Evolutionary conservation across 1,140 invertebrate species (phyloP), one percentile per base, ranked within the genome.

Genomic region (Lepidurus arcticus): DNA sequence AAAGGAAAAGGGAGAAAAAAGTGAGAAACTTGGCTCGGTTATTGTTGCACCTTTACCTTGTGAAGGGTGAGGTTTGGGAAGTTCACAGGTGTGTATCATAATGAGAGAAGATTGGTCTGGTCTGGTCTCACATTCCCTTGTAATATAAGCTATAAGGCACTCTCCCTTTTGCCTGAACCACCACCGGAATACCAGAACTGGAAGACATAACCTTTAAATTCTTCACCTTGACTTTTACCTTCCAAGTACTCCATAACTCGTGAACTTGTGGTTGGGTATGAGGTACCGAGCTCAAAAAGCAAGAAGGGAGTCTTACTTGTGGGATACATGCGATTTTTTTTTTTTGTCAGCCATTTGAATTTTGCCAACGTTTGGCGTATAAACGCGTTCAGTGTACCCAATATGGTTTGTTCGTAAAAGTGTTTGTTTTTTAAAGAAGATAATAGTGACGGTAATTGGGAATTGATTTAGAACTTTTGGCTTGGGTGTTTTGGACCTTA

Each of bases 231-330:
- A 65, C 53, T 65, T 65, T 65, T 65, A 65, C 53, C 8, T 9
- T 65, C 53, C 53, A 21, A 34, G 34, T 34, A 65, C 53, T 13
- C 16, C 13, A 65, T 65, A 65, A 65, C 16, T 65, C 53, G 21
- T 13, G 53, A 65, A 65, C 53, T 65, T 65, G 53, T 65, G 53
- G 53, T 65, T 65, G 53, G 47, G 53, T 65, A 65, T n/a, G 21
- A 9, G 3, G 16, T 13, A 21, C 16, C 9, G 13, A 65, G 53
- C 16, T 7, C 53, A 1, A 21, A 21, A 16, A 65, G 8, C 16
- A 1, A 7, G 16, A 21, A 0, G 53, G 53, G 21, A 65, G 5
- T 65, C 21, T n/a, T 65, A 65, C 13, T 21, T 65, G 13, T 21
- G 13, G 53, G 53, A 6, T 65, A 11, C 34, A 34, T 34, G 34